A percentile compares a stretch with the other conserved stretches of the same genome.
Conservation (phyloP, 2,888 invertebrate genomes). For the Polietes domitor region DNA sequence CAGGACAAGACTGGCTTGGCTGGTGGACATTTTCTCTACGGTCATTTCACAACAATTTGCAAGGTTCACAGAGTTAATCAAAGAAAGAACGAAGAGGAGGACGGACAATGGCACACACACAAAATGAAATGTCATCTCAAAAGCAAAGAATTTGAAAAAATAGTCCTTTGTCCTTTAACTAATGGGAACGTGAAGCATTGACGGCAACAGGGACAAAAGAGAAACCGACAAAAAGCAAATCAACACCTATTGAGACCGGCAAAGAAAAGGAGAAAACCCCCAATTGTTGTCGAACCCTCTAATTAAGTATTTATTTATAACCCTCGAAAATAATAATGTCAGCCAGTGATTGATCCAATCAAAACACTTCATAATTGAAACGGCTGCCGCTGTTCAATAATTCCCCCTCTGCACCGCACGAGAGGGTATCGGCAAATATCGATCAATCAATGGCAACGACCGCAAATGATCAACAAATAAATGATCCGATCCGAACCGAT, state of each 20-base stretch:
- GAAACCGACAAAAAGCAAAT: neutral
- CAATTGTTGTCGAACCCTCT: neutral
- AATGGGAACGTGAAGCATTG: neutral
- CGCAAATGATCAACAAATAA: conserved; percentile 65
- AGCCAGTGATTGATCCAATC: conserved; percentile 21
- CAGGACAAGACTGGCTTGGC: neutral
- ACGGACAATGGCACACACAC: neutral
- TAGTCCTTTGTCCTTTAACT: conserved; percentile 1
- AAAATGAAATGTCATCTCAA: neutral
- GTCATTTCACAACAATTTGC: conserved; percentile 42
- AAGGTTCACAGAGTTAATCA: conserved; percentile 44
- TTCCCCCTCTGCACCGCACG: neutral
- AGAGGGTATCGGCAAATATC: neutral
- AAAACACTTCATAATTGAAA: conserved; percentile 26
- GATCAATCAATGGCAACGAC: conserved; percentile 54
- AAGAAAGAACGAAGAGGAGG: neutral
- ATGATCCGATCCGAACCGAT: conserved; percentile 55
- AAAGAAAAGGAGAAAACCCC: neutral
- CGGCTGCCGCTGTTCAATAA: neutral
- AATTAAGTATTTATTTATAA: neutral
- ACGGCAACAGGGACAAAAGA: neutral
- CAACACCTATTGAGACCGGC: neutral
- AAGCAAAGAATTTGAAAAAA: neutral
- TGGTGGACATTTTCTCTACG: neutral
- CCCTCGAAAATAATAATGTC: conserved; percentile 13